Percentiles rank a stretch among this genome's conserved stretches.
Evolutionary conservation across 2,797 vertebrate genomes (phyloP).

Genomic region (Melopsittacus undulatus): DNA sequence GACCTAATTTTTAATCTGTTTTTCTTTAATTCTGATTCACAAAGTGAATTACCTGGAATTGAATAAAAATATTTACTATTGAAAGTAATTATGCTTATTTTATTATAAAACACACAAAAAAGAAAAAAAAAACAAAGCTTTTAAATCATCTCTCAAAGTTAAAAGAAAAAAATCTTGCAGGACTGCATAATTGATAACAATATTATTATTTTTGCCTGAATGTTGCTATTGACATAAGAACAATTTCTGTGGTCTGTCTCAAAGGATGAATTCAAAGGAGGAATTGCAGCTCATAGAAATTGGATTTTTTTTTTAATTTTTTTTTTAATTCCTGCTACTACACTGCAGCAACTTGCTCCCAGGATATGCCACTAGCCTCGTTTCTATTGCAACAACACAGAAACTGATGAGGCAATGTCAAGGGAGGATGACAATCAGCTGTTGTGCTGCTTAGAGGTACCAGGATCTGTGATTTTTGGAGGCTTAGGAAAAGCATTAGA

Average conservation of each 20-base stretch:
- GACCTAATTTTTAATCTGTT: background rate
- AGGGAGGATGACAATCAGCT: background rate
- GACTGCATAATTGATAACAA: background rate
- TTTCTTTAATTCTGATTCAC: background rate
- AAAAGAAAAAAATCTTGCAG: background rate
- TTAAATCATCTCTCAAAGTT: background rate
- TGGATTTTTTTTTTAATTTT: background rate
- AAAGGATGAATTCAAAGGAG: background rate
- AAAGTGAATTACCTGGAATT: background rate
- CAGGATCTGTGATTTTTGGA: background rate
- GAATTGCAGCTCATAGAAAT: background rate
- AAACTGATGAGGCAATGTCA: rapidly evolving
- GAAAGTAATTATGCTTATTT: background rate
- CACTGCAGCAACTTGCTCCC: background rate
- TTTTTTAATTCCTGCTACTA: background rate
- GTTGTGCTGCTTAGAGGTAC: background rate
- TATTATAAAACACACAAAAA: background rate
- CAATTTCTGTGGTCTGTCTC: background rate
- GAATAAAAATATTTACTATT: background rate
- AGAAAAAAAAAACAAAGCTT: background rate
- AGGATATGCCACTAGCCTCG: rapidly evolving
- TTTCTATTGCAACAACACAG: background rate
- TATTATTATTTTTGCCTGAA: background rate
- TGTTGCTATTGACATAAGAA: background rate
- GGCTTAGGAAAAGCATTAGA: background rate